Percentiles rank a stretch among this genome's conserved stretches.
phyloP scores from a whole-genome alignment of 2,113 vertebrate genomes.

The Astur gentilis region DNA sequence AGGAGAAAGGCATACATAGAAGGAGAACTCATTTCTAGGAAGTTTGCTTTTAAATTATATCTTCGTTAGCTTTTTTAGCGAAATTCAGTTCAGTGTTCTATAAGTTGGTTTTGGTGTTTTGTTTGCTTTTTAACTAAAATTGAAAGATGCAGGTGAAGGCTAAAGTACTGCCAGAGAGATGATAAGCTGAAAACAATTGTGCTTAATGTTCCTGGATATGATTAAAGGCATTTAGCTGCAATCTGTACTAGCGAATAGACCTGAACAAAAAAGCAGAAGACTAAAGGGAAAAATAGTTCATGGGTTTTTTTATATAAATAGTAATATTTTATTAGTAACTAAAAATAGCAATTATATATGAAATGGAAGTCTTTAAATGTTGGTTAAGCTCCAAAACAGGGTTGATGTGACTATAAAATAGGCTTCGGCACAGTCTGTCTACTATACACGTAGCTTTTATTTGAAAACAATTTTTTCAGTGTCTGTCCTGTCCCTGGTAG shows the following conservation, averaged over 20 bases:
- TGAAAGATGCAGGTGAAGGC: background rate
- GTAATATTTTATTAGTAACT: background rate
- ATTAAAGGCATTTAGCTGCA: background rate
- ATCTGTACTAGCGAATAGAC: background rate
- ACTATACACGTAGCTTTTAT: background rate
- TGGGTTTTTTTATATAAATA: background rate
- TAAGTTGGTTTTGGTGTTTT: background rate
- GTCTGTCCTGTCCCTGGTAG: background rate
- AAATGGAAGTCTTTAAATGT: background rate
- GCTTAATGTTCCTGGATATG: background rate
- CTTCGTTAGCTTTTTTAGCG: background rate
- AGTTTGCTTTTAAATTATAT: background rate
- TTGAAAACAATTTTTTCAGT: background rate
- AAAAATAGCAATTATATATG: background rate
- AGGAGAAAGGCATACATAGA: fast-evolving
- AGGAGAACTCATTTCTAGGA: background rate
- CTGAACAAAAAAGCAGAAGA: background rate
- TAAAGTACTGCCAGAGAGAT: background rate
- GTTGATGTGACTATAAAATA: background rate
- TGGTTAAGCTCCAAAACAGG: background rate
- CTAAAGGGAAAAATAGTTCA: background rate
- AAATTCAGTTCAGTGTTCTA: background rate
- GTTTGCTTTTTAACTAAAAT: background rate
- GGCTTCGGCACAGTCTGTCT: background rate
- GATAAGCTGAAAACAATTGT: background rate